Evolutionary conservation across 2,113 vertebrate genomes (phyloP).

Genomic region (Alces alces): DNA sequence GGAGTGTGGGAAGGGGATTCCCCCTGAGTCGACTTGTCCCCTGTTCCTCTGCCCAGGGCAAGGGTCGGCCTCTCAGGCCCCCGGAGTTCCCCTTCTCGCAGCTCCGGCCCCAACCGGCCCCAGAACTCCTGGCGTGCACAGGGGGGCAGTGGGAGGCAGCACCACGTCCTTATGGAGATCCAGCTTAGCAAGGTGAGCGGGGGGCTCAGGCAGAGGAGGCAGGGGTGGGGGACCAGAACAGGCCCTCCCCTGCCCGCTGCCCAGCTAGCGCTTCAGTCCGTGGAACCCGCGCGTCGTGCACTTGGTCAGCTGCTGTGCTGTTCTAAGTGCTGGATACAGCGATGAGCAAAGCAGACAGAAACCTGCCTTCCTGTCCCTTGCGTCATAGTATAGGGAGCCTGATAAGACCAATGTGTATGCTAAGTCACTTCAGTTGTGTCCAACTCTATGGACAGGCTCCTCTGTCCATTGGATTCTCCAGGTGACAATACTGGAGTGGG

Average conservation of each 20-base stretch:
- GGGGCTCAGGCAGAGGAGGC: not conserved
- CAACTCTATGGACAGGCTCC: not conserved
- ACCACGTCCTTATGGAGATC: conserved; percentile 92
- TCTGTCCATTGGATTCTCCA: not conserved
- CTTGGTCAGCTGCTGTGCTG: rapidly evolving
- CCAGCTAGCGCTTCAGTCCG: not conserved
- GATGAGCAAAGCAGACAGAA: not conserved
- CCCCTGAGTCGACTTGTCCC: not conserved
- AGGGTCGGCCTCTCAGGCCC: conserved; percentile 70
- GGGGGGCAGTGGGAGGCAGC: conserved; percentile 88
- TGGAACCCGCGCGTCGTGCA: rapidly evolving
- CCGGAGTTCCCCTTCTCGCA: conserved; percentile 87
- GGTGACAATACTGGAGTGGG: not conserved
- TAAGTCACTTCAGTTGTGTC: not conserved
- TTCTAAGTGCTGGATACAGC: rapidly evolving
- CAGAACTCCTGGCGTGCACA: conserved; percentile 92
- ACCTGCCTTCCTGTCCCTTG: not conserved
- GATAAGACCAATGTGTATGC: rapidly evolving
- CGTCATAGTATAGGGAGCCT: not conserved
- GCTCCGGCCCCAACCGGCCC: conserved; percentile 82
- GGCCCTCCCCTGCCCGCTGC: not conserved
- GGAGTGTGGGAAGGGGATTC: rapidly evolving
- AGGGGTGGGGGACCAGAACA: rapidly evolving
- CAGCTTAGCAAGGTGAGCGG: conserved; percentile 89
- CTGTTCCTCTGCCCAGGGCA: conserved; percentile 31